Evolutionary conservation across 2,113 vertebrate genomes (phyloP), one percentile per base, ranked within the genome.

Genomic region (Lagopus leucura): DNA sequence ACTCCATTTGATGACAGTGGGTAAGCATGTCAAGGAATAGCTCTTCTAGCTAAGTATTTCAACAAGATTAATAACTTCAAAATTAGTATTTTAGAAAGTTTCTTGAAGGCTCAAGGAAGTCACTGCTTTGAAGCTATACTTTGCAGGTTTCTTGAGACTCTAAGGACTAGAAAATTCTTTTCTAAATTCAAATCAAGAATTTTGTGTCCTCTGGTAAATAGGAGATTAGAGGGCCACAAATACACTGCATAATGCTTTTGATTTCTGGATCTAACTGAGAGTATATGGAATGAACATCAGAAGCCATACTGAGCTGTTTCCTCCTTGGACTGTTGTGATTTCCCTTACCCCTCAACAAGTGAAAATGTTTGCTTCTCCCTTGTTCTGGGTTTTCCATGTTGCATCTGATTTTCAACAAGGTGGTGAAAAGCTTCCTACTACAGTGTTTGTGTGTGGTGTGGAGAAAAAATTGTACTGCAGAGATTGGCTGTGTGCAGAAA

Each of bases 371-470:
- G 70, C 65, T 66, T 81, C 34, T 70, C 45, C 21, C 32, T 30
- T 43, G 34, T 61, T 65, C 10, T 25, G 40, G 20, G 19, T 83
- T 25, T 77, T 54, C 13, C 76, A 15, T 55, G 43, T 60, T 75
- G 57, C 14, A 11, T 22, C 38, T 64, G 6, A 78, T 67, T 38
- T 36, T 34, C 73, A 50, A 60, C 32, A n/a, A 75, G 65, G 54
- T 47, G 32, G 40, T 38, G 54, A 57, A 75, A 85, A 61, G 13
- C 86, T 52, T 43, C 45, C 11, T 86, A 6, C 8, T 11, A 17
- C 1, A 0, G 3, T 36, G 20, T 16, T 79, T 54, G 28, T 79
- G 52, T 2, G 0, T 3, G 13, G 1, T 28, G 2, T 48, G 67
- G 48, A 22, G 48, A 50, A 42, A 34, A 71, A 89, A 28, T 21